phyloP scores from a whole-genome alignment of 1,140 invertebrate genomes.

The Aphaenogaster rudis region DNA sequence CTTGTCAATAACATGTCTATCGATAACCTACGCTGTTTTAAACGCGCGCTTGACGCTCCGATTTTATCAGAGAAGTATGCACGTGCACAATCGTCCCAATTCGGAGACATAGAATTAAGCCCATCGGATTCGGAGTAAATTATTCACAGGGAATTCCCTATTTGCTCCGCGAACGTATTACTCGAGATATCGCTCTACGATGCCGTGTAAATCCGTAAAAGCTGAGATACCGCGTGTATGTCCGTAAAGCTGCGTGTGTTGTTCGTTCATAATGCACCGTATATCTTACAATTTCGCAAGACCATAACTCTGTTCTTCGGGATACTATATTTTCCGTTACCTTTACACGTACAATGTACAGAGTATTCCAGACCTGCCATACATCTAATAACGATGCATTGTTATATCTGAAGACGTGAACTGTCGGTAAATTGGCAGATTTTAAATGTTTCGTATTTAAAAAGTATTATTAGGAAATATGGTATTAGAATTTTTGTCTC shows the following conservation, averaged over 20 bases:
- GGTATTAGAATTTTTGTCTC: too few species aligned
- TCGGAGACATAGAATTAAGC: neutral
- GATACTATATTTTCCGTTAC: conserved; percentile 16
- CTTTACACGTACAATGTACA: neutral
- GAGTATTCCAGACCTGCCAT: neutral
- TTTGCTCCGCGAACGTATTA: neutral
- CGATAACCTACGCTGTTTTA: conserved; percentile 34
- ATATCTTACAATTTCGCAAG: neutral
- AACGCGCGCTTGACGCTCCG: neutral
- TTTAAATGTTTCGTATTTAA: too few species aligned
- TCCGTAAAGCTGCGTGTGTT: neutral
- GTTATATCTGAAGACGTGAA: neutral
- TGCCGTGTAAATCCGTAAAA: conserved; percentile 3
- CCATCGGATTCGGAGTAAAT: neutral
- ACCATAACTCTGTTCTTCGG: neutral
- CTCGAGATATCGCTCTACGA: neutral
- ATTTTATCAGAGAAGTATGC: neutral
- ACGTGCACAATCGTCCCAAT: neutral
- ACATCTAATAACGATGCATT: neutral
- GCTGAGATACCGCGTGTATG: neutral
- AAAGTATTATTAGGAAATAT: neutral
- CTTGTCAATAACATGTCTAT: conserved; percentile 35
- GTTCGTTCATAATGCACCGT: conserved; percentile 3
- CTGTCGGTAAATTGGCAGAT: too few species aligned
- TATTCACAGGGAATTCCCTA: neutral